Percentiles rank a stretch among this genome's conserved stretches.
Evolutionary conservation across 2,113 vertebrate species (phyloP).

Genomic region (Heloderma charlesbogerti): DNA sequence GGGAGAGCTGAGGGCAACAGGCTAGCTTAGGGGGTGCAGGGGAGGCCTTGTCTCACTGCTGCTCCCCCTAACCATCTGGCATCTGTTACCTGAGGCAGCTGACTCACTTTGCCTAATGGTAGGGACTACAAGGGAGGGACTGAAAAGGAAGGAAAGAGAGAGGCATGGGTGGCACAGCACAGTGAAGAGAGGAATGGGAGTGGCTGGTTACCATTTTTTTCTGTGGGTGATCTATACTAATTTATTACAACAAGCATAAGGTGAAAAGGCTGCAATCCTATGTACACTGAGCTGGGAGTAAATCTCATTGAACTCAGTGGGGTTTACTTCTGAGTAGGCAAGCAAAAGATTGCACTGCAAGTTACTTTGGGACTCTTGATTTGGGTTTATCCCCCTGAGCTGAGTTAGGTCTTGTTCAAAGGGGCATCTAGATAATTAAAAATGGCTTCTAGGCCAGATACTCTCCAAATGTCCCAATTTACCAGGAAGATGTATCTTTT

Average conservation of each 20-base stretch:
- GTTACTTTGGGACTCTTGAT: not conserved
- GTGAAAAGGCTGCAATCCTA: not conserved
- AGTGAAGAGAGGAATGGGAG: not conserved
- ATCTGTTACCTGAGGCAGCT: too few species aligned
- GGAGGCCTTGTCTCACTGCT: too few species aligned
- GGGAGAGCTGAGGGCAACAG: slow-evolving; percentile 40
- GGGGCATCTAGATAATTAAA: not conserved
- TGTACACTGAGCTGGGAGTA: not conserved
- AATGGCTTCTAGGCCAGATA: not conserved
- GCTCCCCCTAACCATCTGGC: too few species aligned
- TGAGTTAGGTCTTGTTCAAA: not conserved
- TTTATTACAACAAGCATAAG: not conserved
- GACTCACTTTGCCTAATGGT: too few species aligned
- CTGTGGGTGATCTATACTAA: not conserved
- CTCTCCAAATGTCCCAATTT: not conserved
- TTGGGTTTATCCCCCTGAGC: not conserved
- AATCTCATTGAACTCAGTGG: not conserved
- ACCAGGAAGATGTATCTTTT: not conserved
- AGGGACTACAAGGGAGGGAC: too few species aligned
- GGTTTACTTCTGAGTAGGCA: not conserved
- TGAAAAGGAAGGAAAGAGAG: not conserved
- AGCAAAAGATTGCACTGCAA: not conserved
- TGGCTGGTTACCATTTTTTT: not conserved
- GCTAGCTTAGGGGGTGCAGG: too few species aligned
- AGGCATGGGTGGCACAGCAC: not conserved